phyloP scores from a whole-genome alignment of 2,888 invertebrate species.

The Trichogramma evanescens region DNA sequence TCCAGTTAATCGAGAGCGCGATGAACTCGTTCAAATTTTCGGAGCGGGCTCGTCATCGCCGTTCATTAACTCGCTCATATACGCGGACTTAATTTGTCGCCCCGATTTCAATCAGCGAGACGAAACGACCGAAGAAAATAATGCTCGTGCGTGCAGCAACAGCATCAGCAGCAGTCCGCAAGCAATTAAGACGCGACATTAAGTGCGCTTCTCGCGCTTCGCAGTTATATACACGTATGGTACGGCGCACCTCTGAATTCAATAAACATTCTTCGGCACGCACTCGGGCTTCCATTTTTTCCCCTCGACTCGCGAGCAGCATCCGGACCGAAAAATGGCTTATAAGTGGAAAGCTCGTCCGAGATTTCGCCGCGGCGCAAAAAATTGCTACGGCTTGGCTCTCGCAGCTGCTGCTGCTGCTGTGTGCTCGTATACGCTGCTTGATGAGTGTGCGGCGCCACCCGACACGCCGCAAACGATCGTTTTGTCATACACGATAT shows the following conservation, averaged over 20 bases:
- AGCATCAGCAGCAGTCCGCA: not conserved
- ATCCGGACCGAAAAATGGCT: slow-evolving; percentile 10
- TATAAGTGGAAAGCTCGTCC: slow-evolving; percentile 12
- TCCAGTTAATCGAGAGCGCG: too few relatives aligned
- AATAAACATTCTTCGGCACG: slow-evolving; percentile 13
- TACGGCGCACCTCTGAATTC: slow-evolving; percentile 10
- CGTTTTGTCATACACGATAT: slow-evolving; percentile 14
- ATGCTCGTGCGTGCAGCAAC: too few relatives aligned
- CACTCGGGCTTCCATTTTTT: not conserved
- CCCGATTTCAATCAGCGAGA: too few relatives aligned
- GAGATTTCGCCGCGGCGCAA: slow-evolving; percentile 6
- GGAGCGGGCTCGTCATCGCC: too few relatives aligned
- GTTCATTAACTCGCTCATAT: too few relatives aligned
- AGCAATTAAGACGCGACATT: slow-evolving; percentile 20
- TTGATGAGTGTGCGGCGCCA: not conserved
- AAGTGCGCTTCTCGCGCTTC: slow-evolving; percentile 1
- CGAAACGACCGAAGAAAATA: too few relatives aligned
- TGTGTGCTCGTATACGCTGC: not conserved
- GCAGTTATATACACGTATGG: not conserved
- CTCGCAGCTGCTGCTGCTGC: not conserved
- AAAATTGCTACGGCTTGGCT: slow-evolving; percentile 11
- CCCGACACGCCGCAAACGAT: not conserved
- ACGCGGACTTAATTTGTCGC: too few relatives aligned
- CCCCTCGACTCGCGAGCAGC: not conserved
- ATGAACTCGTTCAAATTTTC: too few relatives aligned